phyloP scores from a whole-genome alignment of 2,797 vertebrate species.

The Odontamblyopus rebecca region DNA sequence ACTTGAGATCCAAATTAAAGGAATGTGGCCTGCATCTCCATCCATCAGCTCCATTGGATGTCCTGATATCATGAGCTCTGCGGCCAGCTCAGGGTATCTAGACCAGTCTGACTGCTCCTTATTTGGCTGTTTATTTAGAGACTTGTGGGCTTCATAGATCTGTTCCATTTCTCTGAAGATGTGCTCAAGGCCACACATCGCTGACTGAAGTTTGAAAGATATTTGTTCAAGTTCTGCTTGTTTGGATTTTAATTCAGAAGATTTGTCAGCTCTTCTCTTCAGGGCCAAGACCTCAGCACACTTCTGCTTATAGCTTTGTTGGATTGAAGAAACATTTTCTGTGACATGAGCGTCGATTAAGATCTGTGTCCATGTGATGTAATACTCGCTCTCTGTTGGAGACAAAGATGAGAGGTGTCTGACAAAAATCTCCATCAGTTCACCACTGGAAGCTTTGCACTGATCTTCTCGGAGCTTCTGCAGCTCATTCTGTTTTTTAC shows the following conservation, averaged over 20 bases:
- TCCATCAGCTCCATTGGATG: slow-evolving; percentile 79
- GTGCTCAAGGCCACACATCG: slow-evolving; percentile 73
- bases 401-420: slow-evolving; percentile 35
- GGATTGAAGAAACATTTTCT: slow-evolving; percentile 38
- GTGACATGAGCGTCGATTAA: slow-evolving; percentile 53
- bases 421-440: slow-evolving; percentile 60
- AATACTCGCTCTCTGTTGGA: slow-evolving; percentile 60
- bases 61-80: slow-evolving; percentile 73
- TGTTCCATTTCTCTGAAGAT: slow-evolving; percentile 76
- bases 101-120: slow-evolving; percentile 11
- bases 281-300: slow-evolving; percentile 56
- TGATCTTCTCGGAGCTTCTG: slow-evolving; percentile 46
- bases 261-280: slow-evolving; percentile 44
- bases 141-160: slow-evolving; percentile 72
- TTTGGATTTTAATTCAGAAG: not conserved
- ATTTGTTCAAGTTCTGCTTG: slow-evolving; percentile 49
- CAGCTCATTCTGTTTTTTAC: slow-evolving; percentile 48
- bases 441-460: slow-evolving; percentile 44
- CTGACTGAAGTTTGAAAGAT: slow-evolving; percentile 55
- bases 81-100: slow-evolving; percentile 68
- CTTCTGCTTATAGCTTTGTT: slow-evolving; percentile 33
- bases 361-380: slow-evolving; percentile 75
- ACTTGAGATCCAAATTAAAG: slow-evolving; percentile 72
- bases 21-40: slow-evolving; percentile 76
- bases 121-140: not conserved